Conservation (phyloP, 2,888 invertebrate genomes). For the Calameuta idolon region DNA sequence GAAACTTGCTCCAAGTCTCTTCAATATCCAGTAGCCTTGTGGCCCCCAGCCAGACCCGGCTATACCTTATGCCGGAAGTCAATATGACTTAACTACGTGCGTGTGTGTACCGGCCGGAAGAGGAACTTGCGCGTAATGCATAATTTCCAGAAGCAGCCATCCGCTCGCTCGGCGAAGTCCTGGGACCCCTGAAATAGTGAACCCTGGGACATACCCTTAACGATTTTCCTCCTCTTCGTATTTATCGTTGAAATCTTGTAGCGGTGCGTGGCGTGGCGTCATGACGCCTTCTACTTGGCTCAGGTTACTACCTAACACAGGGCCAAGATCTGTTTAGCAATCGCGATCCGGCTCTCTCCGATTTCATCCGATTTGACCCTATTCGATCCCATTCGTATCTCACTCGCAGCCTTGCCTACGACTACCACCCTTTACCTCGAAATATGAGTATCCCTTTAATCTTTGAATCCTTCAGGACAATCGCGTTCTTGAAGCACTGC, state of each 20-base stretch:
- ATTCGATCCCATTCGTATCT: not conserved
- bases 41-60: conserved; percentile 3
- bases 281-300: not conserved
- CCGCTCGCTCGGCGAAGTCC: not conserved
- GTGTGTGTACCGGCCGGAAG: not conserved
- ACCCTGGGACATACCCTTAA: not conserved
- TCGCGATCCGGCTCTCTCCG: not conserved
- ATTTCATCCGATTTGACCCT: not conserved
- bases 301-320: not conserved
- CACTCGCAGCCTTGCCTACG: conserved; percentile 19
- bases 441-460: not conserved
- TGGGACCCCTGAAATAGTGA: not conserved
- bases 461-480: not conserved
- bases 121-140: not conserved
- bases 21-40: not conserved
- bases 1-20: conserved; percentile 37
- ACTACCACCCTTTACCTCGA: conserved; percentile 14
- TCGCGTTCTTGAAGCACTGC: not conserved
- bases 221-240: not conserved
- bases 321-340: not conserved
- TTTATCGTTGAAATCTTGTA: not conserved
- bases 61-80: conserved; percentile 7
- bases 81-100: not conserved
- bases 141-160: not conserved
- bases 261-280: not conserved